These are phyloP conservation scores for Silurus lanzhouensis DNA, from an alignment of 2,797 vertebrate species.

Conservation along the genomic window DNA sequence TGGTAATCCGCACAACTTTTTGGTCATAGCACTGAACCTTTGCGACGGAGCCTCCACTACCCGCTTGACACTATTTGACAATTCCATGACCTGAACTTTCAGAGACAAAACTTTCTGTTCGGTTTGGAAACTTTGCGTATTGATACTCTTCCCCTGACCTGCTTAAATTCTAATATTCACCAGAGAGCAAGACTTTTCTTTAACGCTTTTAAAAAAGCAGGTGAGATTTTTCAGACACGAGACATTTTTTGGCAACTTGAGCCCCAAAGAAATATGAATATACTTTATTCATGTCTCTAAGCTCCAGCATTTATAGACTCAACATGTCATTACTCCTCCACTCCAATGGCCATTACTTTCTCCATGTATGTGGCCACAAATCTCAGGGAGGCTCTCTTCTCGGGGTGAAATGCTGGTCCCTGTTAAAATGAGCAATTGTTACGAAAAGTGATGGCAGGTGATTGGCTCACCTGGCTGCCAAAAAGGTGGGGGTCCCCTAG, in stretches of 20 bases:
- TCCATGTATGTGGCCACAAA: slow-evolving; percentile 33
- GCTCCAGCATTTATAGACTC: slow-evolving; percentile 41
- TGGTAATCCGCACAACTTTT: neutral
- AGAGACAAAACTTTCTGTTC: neutral
- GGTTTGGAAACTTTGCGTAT: neutral
- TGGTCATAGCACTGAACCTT: neutral
- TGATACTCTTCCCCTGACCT: slow-evolving; percentile 1
- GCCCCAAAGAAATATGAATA: slow-evolving; percentile 36
- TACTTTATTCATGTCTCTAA: slow-evolving; percentile 27
- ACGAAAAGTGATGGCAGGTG: slow-evolving; percentile 29
- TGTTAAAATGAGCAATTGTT: slow-evolving; percentile 13
- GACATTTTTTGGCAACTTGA: slow-evolving; percentile 28
- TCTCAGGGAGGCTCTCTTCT: slow-evolving; percentile 25
- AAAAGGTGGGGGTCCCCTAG: slow-evolving; percentile 39
- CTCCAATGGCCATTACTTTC: slow-evolving; percentile 35
- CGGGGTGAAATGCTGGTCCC: slow-evolving; percentile 15
- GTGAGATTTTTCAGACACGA: slow-evolving; percentile 37
- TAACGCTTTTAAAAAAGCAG: slow-evolving; percentile 26
- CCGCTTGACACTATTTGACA: neutral
- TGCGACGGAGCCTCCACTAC: neutral
- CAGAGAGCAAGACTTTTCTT: slow-evolving; percentile 5
- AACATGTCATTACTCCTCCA: slow-evolving; percentile 41
- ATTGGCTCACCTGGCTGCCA: slow-evolving; percentile 46
- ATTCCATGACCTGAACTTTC: neutral
- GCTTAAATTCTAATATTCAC: slow-evolving; percentile 5